Conservation (phyloP, 2,888 invertebrate species). For the Ormyrus rosae region DNA sequence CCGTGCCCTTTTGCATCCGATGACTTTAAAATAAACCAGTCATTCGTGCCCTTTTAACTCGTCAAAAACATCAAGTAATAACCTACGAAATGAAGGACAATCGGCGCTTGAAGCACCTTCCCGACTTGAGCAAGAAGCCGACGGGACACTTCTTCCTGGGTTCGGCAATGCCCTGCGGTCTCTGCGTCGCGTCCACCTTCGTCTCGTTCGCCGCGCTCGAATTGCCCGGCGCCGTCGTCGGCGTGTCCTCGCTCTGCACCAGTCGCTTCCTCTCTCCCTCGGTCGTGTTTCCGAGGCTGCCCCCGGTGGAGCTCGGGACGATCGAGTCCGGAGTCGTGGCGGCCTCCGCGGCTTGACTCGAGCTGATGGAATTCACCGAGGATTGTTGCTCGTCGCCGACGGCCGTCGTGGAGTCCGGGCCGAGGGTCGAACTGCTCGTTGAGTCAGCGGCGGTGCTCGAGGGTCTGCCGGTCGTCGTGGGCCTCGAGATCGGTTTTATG, state of each 20-base stretch:
- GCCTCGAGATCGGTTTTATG: conserved; percentile 78
- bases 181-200: background rate
- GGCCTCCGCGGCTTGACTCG: background rate
- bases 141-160: conserved; percentile 63
- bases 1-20: too few relatives aligned
- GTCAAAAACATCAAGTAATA: conserved; percentile 10
- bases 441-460: too few relatives aligned
- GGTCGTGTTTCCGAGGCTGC: background rate
- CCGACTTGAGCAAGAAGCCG: conserved; percentile 69
- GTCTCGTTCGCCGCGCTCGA: background rate
- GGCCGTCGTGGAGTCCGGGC: background rate
- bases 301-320: background rate
- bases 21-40: too few relatives aligned
- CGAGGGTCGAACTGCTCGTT: background rate
- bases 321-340: conserved; percentile 1
- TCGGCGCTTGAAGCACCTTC: conserved; percentile 71
- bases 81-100: conserved; percentile 69
- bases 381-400: too few relatives aligned
- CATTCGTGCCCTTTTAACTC: too few relatives aligned
- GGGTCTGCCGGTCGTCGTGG: conserved; percentile 32
- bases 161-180: conserved; percentile 11
- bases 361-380: too few relatives aligned
- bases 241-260: background rate
- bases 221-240: background rate
- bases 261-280: background rate